These are phyloP conservation scores for Coilia nasus DNA, from an alignment of 2,797 vertebrate genomes.

Conservation along the genomic window DNA sequence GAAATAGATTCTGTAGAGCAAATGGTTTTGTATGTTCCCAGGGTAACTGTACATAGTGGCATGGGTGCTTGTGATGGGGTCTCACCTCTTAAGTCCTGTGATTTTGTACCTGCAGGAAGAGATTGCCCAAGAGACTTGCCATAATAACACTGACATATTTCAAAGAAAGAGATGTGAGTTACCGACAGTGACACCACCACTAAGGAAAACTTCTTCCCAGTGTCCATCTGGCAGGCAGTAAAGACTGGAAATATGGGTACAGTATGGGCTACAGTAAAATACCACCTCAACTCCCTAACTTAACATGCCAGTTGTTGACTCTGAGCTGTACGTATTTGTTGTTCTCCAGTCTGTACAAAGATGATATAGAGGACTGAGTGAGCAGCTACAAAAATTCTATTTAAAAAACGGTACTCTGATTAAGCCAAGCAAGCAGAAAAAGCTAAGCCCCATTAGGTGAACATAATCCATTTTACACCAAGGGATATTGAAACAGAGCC, in stretches of 20 bases:
- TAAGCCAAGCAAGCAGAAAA: slow-evolving; percentile 17
- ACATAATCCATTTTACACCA: slow-evolving; percentile 44
- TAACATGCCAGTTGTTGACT: not conserved
- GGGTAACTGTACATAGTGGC: slow-evolving; percentile 48
- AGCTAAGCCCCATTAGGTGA: slow-evolving; percentile 5
- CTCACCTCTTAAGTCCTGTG: slow-evolving; percentile 43
- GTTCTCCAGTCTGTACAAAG: slow-evolving; percentile 7
- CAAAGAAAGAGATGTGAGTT: slow-evolving; percentile 38
- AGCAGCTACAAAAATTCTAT: slow-evolving; percentile 6
- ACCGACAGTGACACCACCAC: not conserved
- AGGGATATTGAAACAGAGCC: slow-evolving; percentile 50
- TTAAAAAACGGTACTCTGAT: slow-evolving; percentile 20
- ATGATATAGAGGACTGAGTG: not conserved
- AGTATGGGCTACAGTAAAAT: not conserved
- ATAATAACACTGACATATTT: slow-evolving; percentile 37
- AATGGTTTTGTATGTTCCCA: slow-evolving; percentile 45
- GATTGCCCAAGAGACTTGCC: slow-evolving; percentile 35
- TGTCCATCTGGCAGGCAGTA: not conserved
- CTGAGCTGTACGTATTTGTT: not conserved
- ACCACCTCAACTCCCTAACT: not conserved
- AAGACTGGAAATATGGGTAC: slow-evolving; percentile 3
- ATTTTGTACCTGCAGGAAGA: slow-evolving; percentile 48
- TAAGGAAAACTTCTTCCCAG: not conserved
- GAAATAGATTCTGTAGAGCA: slow-evolving; percentile 33
- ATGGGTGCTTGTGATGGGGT: slow-evolving; percentile 41